Base-by-base conservation (phyloP, 2,113 vertebrate species). In the Rostratula benghalensis region DNA sequence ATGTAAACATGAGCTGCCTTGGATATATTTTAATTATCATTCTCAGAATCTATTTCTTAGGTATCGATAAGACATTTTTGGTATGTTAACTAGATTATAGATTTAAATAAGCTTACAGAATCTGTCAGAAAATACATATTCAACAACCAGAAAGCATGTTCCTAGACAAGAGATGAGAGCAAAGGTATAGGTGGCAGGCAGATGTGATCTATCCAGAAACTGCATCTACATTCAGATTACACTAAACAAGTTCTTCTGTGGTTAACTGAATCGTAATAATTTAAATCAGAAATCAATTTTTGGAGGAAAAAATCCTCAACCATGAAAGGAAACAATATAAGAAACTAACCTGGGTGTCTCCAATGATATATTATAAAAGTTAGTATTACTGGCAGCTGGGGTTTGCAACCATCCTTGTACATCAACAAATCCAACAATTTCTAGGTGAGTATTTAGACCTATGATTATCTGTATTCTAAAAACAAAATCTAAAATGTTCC, bases 301-400 rank as follows among this genome's bases (percentile, higher is more conserved):
- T 43, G 0, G 9, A 60, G 33, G 4, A 57, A 82, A 71, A 64
- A 28, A 13, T 41, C 3, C 45, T 54, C 22, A 53, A 8, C 18
- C 3, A 4, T 18, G 19, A 73, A 65, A 59, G 12, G 20, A 83
- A 39, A 39, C 39, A 39, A 39, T 3, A 39, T 3, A 39, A 24
- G 2, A n/a, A 70, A 28, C 3, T 7, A 67, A 10, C 1, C 1
- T 2, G 39, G 13, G 13, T n/a, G 7, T 59, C n/a, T 11, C 8
- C 16, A 31, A 33, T 41, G 17, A 35, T 33, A 11, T 9, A 59
- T 12, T 23, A 28, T 19, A 54, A 63, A 50, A 41, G 13, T 9
- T 14, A 27, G 4, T 63, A 59, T 64, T 37, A 65, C 35, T 80
- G 45, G 5, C 6, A 22, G 9, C 16, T 68, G 41, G 27, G 16